Percentiles rank a stretch among this genome's conserved stretches.
phyloP scores from a whole-genome alignment of 2,113 vertebrate species.

The Tetraodon nigroviridis region DNA sequence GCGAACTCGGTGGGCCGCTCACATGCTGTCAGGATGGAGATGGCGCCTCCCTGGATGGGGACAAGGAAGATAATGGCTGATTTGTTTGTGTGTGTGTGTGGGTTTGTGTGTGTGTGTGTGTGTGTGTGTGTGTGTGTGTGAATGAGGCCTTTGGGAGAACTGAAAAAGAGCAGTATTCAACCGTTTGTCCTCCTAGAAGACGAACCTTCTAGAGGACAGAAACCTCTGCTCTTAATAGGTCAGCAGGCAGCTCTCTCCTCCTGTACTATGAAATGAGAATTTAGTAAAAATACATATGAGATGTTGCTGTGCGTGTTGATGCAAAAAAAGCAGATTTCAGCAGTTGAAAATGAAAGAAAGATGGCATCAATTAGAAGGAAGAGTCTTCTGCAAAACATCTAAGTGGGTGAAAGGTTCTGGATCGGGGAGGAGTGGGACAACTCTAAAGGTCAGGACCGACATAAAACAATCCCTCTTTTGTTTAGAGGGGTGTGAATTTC shows the following conservation, averaged over 20 bases:
- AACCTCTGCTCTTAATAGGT: too few species aligned
- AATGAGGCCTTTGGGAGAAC: too few species aligned
- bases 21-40: constrained; percentile 84
- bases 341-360: neutral
- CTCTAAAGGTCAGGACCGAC: constrained; percentile 28
- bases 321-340: too few species aligned
- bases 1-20: constrained; percentile 83
- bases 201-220: too few species aligned
- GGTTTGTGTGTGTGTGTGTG: too few species aligned
- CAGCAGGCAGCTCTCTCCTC: too few species aligned
- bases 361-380: constrained; percentile 3
- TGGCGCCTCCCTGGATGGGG: constrained; percentile 85
- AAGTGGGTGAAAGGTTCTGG: constrained; percentile 48
- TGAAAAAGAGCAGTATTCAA: too few species aligned
- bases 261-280: too few species aligned
- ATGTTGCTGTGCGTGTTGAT: too few species aligned
- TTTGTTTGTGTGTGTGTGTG: neutral
- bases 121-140: too few species aligned
- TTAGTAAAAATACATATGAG: too few species aligned
- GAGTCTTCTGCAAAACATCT: constrained; percentile 2
- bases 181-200: too few species aligned
- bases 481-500: constrained; percentile 29
- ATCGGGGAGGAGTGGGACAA: constrained; percentile 34
- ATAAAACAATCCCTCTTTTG: constrained; percentile 56
- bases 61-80: constrained; percentile 1